A percentile compares a stretch with the other conserved stretches of the same genome.
phyloP scores from a whole-genome alignment of 2,888 invertebrate genomes.

The Tinea pellionella region DNA sequence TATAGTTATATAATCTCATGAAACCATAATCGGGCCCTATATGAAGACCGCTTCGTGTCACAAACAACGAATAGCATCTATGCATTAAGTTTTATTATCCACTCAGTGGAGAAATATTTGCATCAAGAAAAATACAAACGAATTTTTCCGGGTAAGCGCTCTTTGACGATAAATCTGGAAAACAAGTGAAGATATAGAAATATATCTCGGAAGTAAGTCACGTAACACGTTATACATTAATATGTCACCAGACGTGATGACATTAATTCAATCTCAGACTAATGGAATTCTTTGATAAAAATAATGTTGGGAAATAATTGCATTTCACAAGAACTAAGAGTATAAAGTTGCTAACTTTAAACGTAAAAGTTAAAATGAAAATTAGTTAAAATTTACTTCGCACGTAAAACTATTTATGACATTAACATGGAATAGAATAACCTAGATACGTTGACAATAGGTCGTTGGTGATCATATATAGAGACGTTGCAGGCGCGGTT shows the following conservation, averaged over 20 bases:
- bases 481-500: not conserved
- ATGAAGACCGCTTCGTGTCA: not conserved
- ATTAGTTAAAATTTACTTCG: not conserved
- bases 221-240: not conserved
- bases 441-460: conserved; percentile 4
- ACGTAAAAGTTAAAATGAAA: not conserved
- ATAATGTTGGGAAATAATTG: not conserved
- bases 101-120: not conserved
- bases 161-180: not conserved
- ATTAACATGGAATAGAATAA: not conserved
- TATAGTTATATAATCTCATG: not conserved
- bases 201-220: not conserved
- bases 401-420: not conserved
- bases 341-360: not conserved
- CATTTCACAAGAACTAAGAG: not conserved
- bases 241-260: not conserved
- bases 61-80: not conserved
- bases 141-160: not conserved
- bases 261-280: not conserved
- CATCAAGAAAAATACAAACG: not conserved
- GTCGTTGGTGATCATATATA: not conserved
- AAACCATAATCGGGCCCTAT: not conserved
- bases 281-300: conserved; percentile 6
- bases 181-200: not conserved
- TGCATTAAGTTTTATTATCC: not conserved